Evolutionary conservation across 2,113 vertebrate species (phyloP), one percentile per base, ranked within the genome.

Genomic region (Leucopternis melanops): DNA sequence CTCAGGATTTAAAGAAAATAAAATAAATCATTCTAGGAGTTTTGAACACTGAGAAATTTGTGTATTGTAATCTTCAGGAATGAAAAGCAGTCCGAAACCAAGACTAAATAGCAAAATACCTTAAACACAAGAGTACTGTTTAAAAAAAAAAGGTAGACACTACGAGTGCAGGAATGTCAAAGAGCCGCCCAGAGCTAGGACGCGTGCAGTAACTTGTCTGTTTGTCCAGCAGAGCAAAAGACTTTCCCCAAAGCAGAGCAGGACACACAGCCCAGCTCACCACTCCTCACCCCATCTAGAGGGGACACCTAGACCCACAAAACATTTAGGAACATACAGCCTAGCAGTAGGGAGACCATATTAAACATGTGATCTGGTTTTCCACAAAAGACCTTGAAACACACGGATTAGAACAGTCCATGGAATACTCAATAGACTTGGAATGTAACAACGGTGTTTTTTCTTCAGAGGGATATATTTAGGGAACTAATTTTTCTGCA

Each of bases 341-440:
- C n/a, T 21, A 31, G 34, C 9, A 57, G 66, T 1, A 63, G 6
- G 25, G 18, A 72, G 44, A 81, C 19, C 40, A 13, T 21, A 23
- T 42, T 54, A n/a, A 40, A 8, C 18, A 18, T 1, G 2, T 4
- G 18, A 75, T 81, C 58, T 15, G 5, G 14, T 58, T 25, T 69
- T 45, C 49, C 27, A 34, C 54, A 65, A 45, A 31, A 62, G 13
- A 31, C n/a, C 31, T 61, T 45, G 42, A 74, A 85, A 44, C 15
- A 31, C 18, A 19, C 4, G 1, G 2, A 14, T 70, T 16, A 38
- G 29, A 86, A 38, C 15, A 44, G 31, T 1, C 7, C 0, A 0
- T 3, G 9, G 26, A 75, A 66, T 22, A 69, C 27, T 26, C 57
- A 38, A 5, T 0, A 67, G 67, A 34, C 57, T 75, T 21, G 16